Conservation (phyloP, 2,113 vertebrate genomes). For the Malurus melanocephalus region DNA sequence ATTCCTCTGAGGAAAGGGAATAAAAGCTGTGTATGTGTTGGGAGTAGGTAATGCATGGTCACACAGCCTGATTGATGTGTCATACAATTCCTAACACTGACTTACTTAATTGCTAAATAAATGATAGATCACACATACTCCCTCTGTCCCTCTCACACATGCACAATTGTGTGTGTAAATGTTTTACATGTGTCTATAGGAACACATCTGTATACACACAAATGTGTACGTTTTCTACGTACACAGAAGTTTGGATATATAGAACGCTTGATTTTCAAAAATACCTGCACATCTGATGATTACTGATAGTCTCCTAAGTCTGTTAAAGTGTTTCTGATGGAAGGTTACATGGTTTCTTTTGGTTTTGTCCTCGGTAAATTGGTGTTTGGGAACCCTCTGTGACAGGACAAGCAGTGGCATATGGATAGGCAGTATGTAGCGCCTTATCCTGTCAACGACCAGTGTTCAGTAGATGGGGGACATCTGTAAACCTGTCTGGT, state of each 20-base stretch:
- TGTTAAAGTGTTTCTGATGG: background rate
- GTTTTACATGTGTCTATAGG: background rate
- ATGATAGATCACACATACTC: background rate
- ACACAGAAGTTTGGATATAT: background rate
- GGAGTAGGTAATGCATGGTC: background rate
- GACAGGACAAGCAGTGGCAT: rapidly evolving
- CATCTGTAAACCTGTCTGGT: background rate
- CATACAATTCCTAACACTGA: background rate
- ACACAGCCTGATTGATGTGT: background rate
- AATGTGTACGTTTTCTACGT: background rate
- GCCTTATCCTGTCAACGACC: background rate
- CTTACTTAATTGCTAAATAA: background rate
- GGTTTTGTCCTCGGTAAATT: background rate
- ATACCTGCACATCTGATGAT: background rate
- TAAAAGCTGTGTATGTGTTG: background rate
- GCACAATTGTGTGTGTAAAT: background rate
- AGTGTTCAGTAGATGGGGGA: background rate
- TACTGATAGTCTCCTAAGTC: background rate
- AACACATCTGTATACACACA: background rate
- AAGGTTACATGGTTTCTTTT: background rate
- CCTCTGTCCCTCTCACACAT: background rate
- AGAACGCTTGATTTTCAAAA: background rate
- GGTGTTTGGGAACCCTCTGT: background rate
- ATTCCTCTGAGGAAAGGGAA: background rate
- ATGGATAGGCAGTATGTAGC: background rate